A percentile compares a stretch with the other conserved stretches of the same genome.
Evolutionary conservation across 2,888 invertebrate species (phyloP).

Genomic region (Plebejus anna): DNA sequence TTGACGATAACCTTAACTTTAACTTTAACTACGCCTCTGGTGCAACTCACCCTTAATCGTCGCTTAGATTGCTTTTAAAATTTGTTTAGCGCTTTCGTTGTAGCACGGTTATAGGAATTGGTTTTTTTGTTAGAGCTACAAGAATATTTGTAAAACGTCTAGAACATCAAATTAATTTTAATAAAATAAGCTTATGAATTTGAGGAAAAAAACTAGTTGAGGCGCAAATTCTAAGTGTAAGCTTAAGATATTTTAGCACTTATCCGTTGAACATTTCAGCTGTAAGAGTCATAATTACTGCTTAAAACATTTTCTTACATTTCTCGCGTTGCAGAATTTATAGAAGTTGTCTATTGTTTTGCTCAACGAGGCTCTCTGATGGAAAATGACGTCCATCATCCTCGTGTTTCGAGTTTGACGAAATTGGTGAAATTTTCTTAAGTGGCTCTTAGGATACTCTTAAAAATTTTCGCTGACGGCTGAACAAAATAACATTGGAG

Average conservation of each 20-base stretch:
- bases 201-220: background rate
- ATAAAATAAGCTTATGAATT: too few relatives aligned
- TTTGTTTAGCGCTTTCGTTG: background rate
- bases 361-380: conserved; percentile 43
- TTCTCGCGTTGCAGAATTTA: conserved; percentile 28
- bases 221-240: background rate
- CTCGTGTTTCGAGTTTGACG: conserved; percentile 36
- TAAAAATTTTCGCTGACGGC: background rate
- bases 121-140: background rate
- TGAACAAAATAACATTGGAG: background rate
- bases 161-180: too few relatives aligned
- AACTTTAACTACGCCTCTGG: too few relatives aligned
- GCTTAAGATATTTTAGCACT: background rate
- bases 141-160: too few relatives aligned
- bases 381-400: conserved; percentile 38
- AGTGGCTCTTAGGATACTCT: conserved; percentile 38
- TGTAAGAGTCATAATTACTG: background rate
- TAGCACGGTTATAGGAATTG: background rate
- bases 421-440: conserved; percentile 35
- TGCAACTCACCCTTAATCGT: background rate
- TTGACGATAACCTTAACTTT: too few relatives aligned
- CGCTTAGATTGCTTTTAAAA: background rate
- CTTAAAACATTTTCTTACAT: background rate
- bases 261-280: background rate
- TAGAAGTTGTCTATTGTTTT: conserved; percentile 52